Evolutionary conservation across 2,113 vertebrate species (phyloP), one percentile per base, ranked within the genome.

Genomic region (Tupaia tana): DNA sequence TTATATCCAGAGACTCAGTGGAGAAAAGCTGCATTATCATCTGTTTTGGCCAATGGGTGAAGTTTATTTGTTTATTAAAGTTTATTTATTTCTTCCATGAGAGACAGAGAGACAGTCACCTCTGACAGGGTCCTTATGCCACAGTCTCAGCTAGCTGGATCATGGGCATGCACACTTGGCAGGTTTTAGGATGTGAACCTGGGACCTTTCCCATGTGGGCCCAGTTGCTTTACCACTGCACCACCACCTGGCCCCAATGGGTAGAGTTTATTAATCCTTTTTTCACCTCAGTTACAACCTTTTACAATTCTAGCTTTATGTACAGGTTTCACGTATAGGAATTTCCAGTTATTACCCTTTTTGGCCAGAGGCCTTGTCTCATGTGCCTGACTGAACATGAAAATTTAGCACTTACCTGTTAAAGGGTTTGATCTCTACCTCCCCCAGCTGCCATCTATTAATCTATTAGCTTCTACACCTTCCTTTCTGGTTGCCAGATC

Each of bases 291-390:
- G 1, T 34, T 81, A 59, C 54, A 95, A 27, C 13, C 29, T 63
- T 93, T 80, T 90, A 86, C 11, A 89, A 43, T 86, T 91, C 29
- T 84, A 80, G 80, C 31, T 96, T 92, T 94, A 31, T 84, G 31
- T 18, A 81, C 43, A 92, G 63, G 19, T 82, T 90, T 94, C 34
- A 59, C 64, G 27, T 90, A 22, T 82, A 74, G 64, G 24, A 43
- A 1, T 92, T 94, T 34, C 34, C 91, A 34, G 71, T 82, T 89
- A 59, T 27, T 82, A 2, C 64, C 93, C 27, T 90, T 24, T 64
- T 74, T 78, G 59, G 79, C 58, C 81, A 69, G 79, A 88, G 82
- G 22, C 10, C 54, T 80, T 96, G 54, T 89, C 59, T 94, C 64
- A 74, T 78, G 43, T 80, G 61, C 66, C 59, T 61, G 22, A 74